Evolutionary conservation across 2,888 invertebrate species (phyloP).

Genomic region (Chrysotoxum bicinctum): DNA sequence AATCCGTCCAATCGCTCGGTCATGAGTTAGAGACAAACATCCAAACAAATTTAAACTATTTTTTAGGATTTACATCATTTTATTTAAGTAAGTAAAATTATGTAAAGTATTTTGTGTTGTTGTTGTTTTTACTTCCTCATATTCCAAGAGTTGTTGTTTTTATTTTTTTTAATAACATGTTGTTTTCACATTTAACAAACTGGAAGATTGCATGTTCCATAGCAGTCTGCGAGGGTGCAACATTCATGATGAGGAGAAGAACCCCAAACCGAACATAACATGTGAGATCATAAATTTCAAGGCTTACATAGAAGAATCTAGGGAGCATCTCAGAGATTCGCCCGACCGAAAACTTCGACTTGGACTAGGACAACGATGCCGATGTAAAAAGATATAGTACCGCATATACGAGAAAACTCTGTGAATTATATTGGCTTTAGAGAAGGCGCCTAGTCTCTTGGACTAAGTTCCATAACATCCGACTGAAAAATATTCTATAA

Average conservation of each 20-base stretch:
- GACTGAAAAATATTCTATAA: slow-evolving; percentile 64
- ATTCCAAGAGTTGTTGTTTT: too few species aligned
- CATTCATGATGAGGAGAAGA: background rate
- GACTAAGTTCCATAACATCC: slow-evolving; percentile 4
- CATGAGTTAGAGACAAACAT: too few species aligned
- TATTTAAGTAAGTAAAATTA: too few species aligned
- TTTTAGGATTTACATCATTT: too few species aligned
- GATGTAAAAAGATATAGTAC: background rate
- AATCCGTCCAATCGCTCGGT: too few species aligned
- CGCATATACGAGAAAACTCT: slow-evolving; percentile 31
- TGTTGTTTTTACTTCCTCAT: too few species aligned
- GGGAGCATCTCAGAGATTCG: slow-evolving; percentile 27
- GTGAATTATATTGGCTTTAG: slow-evolving; percentile 54
- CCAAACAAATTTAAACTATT: too few species aligned
- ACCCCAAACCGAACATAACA: slow-evolving; percentile 39
- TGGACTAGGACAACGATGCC: background rate
- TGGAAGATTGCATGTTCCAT: slow-evolving; percentile 42
- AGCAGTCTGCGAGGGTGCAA: background rate
- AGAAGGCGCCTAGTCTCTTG: slow-evolving; percentile 29
- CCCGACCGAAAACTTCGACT: slow-evolving; percentile 8
- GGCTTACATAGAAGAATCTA: slow-evolving; percentile 37
- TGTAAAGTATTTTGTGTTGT: background rate
- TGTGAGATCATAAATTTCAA: slow-evolving; percentile 57
- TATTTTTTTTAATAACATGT: slow-evolving; percentile 24
- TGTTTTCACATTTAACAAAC: slow-evolving; percentile 25